phyloP scores from a whole-genome alignment of 2,113 vertebrate genomes.

The Mionectes macconnelli region DNA sequence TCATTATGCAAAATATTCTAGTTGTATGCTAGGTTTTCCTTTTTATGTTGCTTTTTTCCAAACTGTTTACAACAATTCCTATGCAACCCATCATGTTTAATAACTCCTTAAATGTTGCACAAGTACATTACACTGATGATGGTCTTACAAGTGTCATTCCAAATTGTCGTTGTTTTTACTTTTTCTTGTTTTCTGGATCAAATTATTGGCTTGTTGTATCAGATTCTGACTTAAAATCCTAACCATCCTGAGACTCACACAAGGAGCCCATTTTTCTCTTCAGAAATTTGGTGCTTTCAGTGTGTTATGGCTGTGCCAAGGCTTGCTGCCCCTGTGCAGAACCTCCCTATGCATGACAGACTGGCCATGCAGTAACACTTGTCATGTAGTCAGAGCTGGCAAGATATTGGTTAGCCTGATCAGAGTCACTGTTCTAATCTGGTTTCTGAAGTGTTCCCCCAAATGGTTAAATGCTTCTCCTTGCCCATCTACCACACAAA shows the following conservation, averaged over 20 bases:
- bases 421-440: background rate
- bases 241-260: background rate
- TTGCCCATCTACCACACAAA: background rate
- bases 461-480: background rate
- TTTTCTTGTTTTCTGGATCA: background rate
- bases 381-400: background rate
- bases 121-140: background rate
- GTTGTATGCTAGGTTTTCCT: background rate
- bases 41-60: background rate
- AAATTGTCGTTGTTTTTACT: rapidly evolving
- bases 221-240: background rate
- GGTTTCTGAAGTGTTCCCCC: background rate
- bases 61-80: background rate
- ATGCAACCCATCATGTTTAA: background rate
- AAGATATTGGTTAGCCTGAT: background rate
- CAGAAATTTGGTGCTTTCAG: background rate
- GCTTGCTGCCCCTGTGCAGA: rapidly evolving
- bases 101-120: background rate
- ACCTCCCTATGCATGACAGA: rapidly evolving
- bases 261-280: background rate
- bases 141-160: background rate
- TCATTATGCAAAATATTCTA: background rate
- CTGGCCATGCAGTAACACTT: rapidly evolving
- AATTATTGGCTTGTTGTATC: background rate
- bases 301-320: rapidly evolving